A percentile compares a stretch with the other conserved stretches of the same genome.
Evolutionary conservation across 2,113 vertebrate genomes (phyloP).

Genomic region (Corynorhinus townsendii): DNA sequence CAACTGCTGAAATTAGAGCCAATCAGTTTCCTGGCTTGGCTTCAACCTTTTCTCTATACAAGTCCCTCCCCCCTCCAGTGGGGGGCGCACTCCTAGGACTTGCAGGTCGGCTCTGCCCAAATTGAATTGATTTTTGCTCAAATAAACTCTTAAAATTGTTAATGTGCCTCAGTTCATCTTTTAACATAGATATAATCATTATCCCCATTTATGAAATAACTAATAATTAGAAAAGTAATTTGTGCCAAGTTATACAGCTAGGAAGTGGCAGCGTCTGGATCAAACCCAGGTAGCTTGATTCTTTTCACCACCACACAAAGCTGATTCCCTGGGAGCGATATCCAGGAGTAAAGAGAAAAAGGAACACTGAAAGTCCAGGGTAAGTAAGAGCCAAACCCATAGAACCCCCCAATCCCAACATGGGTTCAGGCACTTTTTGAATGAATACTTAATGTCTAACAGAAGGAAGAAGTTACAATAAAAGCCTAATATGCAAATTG

Average conservation of each 20-base stretch:
- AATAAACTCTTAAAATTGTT: not conserved
- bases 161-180: not conserved
- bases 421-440: not conserved
- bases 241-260: not conserved
- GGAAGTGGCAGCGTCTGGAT: not conserved
- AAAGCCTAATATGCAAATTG: too few species aligned
- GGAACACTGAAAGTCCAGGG: not conserved
- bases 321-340: not conserved
- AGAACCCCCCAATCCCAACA: not conserved
- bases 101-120: not conserved
- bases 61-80: too few species aligned
- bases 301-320: not conserved
- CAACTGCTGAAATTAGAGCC: not conserved
- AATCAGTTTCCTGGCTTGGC: not conserved
- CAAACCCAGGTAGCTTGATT: not conserved
- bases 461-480: not conserved
- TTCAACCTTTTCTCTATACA: too few species aligned
- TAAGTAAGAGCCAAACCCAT: not conserved
- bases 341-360: not conserved
- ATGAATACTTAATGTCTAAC: not conserved
- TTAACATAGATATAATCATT: not conserved
- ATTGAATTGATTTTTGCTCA: not conserved
- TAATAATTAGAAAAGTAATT: not conserved
- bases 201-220: not conserved
- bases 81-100: too few species aligned